phyloP scores from a whole-genome alignment of 1,140 invertebrate species.

The Pseudomyrmex flavicornis region DNA sequence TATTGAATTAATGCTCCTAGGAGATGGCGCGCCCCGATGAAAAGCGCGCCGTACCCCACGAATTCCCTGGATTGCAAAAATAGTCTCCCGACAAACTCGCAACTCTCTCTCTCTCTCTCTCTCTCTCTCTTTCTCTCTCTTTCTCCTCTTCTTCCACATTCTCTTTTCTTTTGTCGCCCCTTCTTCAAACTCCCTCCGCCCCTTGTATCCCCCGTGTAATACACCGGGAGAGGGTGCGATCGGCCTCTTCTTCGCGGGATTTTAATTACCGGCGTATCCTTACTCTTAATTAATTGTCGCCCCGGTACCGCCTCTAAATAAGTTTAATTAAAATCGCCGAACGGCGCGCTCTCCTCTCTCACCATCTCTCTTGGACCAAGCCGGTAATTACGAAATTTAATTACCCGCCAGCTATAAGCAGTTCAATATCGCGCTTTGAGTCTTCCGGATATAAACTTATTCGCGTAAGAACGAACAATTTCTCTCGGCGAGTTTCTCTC shows the following conservation, averaged over 20 bases:
- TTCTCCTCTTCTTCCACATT: not conserved
- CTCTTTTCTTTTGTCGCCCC: constrained; percentile 36
- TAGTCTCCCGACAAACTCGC: constrained; percentile 29
- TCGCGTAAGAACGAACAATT: constrained; percentile 58
- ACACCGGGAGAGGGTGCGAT: constrained; percentile 41
- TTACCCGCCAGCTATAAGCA: constrained; percentile 62
- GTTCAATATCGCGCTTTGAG: constrained; percentile 55
- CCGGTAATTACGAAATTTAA: constrained; percentile 71
- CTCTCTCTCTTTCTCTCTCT: constrained; percentile 31
- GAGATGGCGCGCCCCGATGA: constrained; percentile 46
- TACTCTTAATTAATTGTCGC: constrained; percentile 76
- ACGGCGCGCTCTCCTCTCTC: constrained; percentile 10
- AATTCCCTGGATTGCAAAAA: constrained; percentile 68
- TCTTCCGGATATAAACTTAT: constrained; percentile 20
- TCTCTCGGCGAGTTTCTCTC: not conserved
- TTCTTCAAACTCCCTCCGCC: constrained; percentile 36
- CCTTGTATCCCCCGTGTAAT: not conserved
- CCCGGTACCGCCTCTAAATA: constrained; percentile 74
- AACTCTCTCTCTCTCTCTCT: constrained; percentile 37
- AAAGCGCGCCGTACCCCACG: constrained; percentile 11
- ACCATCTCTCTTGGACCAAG: constrained; percentile 11
- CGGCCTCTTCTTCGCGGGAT: constrained; percentile 73
- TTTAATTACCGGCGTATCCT: constrained; percentile 75
- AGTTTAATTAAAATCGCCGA: constrained; percentile 81
- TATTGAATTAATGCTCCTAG: constrained; percentile 75